phyloP scores from a whole-genome alignment of 1,140 invertebrate species.

The Drosophila fuyamai region DNA sequence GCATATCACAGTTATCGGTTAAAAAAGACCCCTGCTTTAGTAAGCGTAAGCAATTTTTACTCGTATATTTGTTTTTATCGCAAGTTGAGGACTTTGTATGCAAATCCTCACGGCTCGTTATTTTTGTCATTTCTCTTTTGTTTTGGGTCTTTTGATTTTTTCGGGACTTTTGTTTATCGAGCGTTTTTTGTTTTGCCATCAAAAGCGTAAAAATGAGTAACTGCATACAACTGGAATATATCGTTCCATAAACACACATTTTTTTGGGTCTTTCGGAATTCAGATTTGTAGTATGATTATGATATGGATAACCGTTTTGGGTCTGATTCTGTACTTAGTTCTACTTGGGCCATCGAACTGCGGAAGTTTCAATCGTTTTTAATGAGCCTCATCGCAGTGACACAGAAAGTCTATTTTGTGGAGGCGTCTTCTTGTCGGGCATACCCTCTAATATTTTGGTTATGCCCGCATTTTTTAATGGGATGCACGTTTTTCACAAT shows the following conservation, averaged over 20 bases:
- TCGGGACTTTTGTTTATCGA: slow-evolving; percentile 20
- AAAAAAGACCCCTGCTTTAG: not conserved
- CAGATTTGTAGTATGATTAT: not conserved
- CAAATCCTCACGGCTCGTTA: slow-evolving; percentile 52
- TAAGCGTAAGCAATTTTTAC: slow-evolving; percentile 37
- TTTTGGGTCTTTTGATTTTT: slow-evolving; percentile 6
- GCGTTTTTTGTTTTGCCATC: slow-evolving; percentile 21
- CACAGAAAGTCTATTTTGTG: slow-evolving; percentile 20
- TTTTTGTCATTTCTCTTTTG: slow-evolving; percentile 21
- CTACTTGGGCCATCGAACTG: slow-evolving; percentile 14
- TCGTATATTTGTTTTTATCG: slow-evolving; percentile 59
- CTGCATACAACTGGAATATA: not conserved
- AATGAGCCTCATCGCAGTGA: slow-evolving; percentile 49
- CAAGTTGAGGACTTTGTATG: slow-evolving; percentile 54
- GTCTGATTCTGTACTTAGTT: not conserved
- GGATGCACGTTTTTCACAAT: not conserved
- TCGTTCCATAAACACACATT: slow-evolving; percentile 2
- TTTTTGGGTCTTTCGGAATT: not conserved
- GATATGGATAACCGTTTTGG: slow-evolving; percentile 3
- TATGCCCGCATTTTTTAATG: not conserved
- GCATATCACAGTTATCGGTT: slow-evolving; percentile 50
- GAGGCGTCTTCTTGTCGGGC: not conserved
- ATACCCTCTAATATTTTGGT: not conserved
- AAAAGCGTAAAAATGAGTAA: slow-evolving; percentile 28
- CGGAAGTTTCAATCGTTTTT: slow-evolving; percentile 79